Percentiles rank a stretch among this genome's conserved stretches.
phyloP scores from a whole-genome alignment of 2,797 vertebrate species.

The Thamnophis elegans region DNA sequence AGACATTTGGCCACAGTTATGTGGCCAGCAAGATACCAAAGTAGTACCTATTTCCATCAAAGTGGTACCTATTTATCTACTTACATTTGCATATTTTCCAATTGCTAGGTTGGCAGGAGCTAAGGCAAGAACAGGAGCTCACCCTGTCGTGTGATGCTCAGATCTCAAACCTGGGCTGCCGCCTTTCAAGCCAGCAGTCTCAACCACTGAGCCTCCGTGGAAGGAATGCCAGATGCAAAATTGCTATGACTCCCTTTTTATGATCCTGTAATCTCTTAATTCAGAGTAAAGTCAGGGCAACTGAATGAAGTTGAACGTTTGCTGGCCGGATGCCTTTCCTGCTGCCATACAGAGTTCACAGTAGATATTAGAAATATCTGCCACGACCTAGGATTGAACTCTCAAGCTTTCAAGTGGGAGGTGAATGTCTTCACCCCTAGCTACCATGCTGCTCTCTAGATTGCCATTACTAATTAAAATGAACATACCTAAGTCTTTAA shows the following conservation, averaged over 20 bases:
- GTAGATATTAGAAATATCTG: background rate
- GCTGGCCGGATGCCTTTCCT: background rate
- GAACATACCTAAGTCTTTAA: background rate
- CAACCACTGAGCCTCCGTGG: no score
- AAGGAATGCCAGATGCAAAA: background rate
- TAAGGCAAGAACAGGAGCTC: background rate
- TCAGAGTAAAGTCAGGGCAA: background rate
- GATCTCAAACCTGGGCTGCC: background rate
- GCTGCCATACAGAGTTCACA: background rate
- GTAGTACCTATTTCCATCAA: background rate
- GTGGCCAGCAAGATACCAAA: background rate
- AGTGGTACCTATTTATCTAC: background rate
- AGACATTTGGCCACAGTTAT: background rate
- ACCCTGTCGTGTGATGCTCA: rapidly evolving
- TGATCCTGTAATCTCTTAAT: background rate
- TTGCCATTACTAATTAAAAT: background rate
- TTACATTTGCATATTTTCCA: background rate
- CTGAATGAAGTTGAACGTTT: background rate
- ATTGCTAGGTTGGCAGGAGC: background rate
- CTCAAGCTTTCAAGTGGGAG: background rate
- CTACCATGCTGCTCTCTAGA: background rate
- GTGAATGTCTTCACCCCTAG: background rate
- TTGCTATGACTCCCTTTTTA: background rate
- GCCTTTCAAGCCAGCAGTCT: background rate
- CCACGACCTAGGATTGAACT: background rate